Percentiles rank a stretch among this genome's conserved stretches.
Conservation (phyloP, 1,140 invertebrate genomes). For the Neotoxoptera formosana region DNA sequence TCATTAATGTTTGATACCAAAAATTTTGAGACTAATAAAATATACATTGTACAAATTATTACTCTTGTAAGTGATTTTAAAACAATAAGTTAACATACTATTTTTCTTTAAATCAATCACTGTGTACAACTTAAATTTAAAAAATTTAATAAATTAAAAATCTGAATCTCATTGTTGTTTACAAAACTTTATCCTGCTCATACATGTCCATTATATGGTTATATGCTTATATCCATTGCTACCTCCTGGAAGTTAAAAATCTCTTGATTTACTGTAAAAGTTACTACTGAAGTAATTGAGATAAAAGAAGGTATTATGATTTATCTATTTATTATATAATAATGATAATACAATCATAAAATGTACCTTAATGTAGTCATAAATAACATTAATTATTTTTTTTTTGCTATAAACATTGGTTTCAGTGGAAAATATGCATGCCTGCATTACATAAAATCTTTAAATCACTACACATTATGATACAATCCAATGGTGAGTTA, state of each 20-base stretch:
- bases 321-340: too few species aligned
- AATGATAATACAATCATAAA: too few species aligned
- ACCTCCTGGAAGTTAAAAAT: not conserved
- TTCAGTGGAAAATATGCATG: too few species aligned
- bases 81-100: not conserved
- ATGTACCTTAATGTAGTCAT: too few species aligned
- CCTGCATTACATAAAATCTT: too few species aligned
- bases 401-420: too few species aligned
- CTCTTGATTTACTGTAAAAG: too few species aligned
- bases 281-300: too few species aligned
- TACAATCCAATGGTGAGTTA: too few species aligned
- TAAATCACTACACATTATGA: too few species aligned
- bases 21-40: not conserved
- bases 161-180: not conserved
- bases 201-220: not conserved
- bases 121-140: not conserved
- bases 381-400: too few species aligned
- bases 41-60: not conserved
- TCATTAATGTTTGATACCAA: constrained; percentile 64
- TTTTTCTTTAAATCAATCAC: not conserved
- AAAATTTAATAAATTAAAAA: not conserved
- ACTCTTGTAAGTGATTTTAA: not conserved
- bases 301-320: too few species aligned
- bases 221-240: not conserved
- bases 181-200: not conserved